Conservation (phyloP, 2,113 vertebrate species). For the Sciurus niger region DNA sequence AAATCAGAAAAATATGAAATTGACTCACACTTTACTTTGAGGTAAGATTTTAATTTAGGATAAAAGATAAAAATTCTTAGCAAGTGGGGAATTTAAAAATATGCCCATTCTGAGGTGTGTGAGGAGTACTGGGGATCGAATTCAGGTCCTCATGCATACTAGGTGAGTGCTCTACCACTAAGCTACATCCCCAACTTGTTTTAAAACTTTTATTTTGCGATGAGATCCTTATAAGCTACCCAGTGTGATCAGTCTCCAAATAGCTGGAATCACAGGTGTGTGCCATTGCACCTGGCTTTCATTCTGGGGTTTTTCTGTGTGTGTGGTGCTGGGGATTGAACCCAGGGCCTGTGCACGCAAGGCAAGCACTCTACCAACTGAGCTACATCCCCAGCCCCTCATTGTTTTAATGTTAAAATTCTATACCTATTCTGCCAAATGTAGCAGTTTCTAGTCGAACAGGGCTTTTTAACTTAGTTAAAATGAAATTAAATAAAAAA, state of each 20-base stretch:
- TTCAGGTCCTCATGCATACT: neutral
- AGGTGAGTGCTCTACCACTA: neutral
- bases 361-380: too few species aligned
- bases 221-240: neutral
- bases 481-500: constrained; percentile 36
- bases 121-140: neutral
- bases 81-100: constrained; percentile 50
- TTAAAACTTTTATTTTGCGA: neutral
- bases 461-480: constrained; percentile 23
- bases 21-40: neutral
- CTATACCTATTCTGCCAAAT: neutral
- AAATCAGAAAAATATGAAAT: constrained; percentile 13
- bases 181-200: neutral
- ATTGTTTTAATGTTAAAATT: neutral
- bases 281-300: too few species aligned
- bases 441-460: neutral
- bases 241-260: neutral
- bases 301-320: neutral
- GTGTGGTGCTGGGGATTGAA: too few species aligned
- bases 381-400: too few species aligned
- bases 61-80: constrained; percentile 11
- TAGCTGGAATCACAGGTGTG: neutral
- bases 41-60: constrained; percentile 2
- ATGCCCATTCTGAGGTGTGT: neutral
- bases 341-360: too few species aligned